phyloP scores from a whole-genome alignment of 2,888 invertebrate species.

The Drosophila mimica region DNA sequence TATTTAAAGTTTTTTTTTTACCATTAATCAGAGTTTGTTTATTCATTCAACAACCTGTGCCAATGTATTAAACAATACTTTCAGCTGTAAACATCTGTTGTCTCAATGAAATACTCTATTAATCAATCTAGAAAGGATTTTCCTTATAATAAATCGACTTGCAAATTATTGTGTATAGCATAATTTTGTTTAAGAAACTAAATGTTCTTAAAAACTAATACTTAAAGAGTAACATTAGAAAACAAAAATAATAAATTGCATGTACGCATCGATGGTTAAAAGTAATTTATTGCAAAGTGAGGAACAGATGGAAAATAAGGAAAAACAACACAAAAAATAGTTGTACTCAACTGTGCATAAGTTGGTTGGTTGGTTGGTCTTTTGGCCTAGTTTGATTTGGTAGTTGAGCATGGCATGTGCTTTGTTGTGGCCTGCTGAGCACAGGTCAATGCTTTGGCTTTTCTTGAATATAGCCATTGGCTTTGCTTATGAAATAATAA shows the following conservation, averaged over 20 bases:
- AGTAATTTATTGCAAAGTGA: conserved; percentile 1
- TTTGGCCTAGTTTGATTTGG: conserved; percentile 32
- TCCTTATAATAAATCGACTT: neutral
- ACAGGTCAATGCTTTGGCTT: conserved; percentile 42
- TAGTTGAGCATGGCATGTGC: conserved; percentile 40
- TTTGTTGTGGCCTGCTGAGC: conserved; percentile 67
- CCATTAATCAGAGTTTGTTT: conserved; percentile 37
- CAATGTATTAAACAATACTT: conserved; percentile 16
- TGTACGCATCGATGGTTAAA: conserved; percentile 25
- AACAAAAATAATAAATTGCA: conserved; percentile 14
- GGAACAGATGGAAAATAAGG: neutral
- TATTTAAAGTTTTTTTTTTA: conserved; percentile 18
- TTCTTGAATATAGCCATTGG: conserved; percentile 35
- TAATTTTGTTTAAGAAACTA: too few species aligned
- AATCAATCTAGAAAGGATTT: neutral
- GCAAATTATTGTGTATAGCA: too few species aligned
- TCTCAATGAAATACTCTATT: neutral
- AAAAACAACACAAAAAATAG: neutral
- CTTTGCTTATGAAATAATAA: conserved; percentile 59
- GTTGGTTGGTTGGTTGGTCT: conserved; percentile 25
- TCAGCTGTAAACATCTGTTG: conserved; percentile 12
- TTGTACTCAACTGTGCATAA: conserved; percentile 34
- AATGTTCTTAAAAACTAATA: neutral
- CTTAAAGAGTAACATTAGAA: neutral
- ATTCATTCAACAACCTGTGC: conserved; percentile 17